A percentile compares a stretch with the other conserved stretches of the same genome.
Evolutionary conservation across 1,140 invertebrate species (phyloP).

Genomic region (Orchestia grillus): DNA sequence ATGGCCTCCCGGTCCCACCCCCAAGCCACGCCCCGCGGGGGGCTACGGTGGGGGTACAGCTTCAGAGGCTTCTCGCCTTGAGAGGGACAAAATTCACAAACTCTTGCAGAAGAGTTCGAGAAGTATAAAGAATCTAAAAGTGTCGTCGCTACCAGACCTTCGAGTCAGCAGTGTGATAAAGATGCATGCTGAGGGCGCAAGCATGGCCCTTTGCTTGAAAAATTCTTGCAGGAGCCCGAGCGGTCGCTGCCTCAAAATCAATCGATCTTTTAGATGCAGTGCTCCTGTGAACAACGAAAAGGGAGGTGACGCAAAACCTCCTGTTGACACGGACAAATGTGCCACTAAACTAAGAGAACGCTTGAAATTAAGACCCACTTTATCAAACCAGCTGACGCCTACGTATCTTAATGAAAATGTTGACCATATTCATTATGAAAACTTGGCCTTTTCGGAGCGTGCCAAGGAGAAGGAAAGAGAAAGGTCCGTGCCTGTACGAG

Average conservation of each 20-base stretch:
- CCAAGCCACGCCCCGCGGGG: background rate
- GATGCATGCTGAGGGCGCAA: conserved; percentile 5
- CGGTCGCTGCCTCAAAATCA: background rate
- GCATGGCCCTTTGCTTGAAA: background rate
- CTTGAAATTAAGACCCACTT: background rate
- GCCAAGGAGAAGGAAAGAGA: conserved; percentile 20
- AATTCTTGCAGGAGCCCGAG: background rate
- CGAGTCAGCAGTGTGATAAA: background rate
- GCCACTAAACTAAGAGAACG: background rate
- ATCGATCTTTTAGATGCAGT: conserved; percentile 30
- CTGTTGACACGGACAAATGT: conserved; percentile 12
- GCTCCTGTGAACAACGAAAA: background rate
- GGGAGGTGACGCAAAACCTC: background rate
- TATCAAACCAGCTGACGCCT: background rate
- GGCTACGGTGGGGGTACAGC: background rate
- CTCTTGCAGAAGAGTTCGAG: conserved; percentile 25
- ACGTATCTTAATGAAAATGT: conserved; percentile 2
- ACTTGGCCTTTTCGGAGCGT: background rate
- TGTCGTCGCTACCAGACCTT: background rate
- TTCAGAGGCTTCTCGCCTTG: background rate
- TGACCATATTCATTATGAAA: conserved; percentile 23
- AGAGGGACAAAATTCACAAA: background rate
- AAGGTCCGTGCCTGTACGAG: conserved; percentile 27
- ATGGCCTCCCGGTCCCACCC: background rate
- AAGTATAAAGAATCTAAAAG: conserved; percentile 3